phyloP scores from a whole-genome alignment of 2,888 invertebrate genomes.

The Philereme vetulata region DNA sequence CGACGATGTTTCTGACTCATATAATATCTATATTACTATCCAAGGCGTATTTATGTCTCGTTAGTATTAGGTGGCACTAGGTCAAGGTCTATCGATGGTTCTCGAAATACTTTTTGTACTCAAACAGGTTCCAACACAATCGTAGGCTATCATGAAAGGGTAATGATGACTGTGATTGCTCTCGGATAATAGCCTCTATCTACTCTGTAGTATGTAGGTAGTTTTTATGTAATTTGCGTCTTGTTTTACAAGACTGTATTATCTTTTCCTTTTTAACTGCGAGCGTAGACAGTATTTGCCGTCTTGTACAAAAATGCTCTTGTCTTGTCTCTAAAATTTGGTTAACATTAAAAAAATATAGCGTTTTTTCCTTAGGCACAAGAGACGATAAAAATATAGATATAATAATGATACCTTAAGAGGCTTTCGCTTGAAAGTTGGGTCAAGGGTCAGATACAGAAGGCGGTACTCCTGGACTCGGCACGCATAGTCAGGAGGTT shows the following conservation, averaged over 20 bases:
- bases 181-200: background rate
- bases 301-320: no score
- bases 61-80: slow-evolving; percentile 29
- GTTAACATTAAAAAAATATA: no score
- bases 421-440: no score
- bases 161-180: slow-evolving; percentile 6
- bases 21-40: slow-evolving; percentile 30
- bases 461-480: no score
- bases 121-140: slow-evolving; percentile 53
- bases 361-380: no score
- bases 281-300: no score
- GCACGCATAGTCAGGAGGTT: no score
- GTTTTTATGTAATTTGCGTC: background rate
- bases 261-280: no score
- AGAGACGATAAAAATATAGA: no score
- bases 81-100: slow-evolving; percentile 63
- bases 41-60: slow-evolving; percentile 31
- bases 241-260: background rate
- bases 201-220: background rate
- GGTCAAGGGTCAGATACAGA: no score
- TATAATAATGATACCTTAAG: no score
- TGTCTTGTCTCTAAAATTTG: no score
- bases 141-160: slow-evolving; percentile 20
- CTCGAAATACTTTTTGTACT: slow-evolving; percentile 55
- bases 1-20: slow-evolving; percentile 21